Evolutionary conservation across 1,140 invertebrate genomes (phyloP), one percentile per base, ranked within the genome.

Genomic region (Drosophila aff.): DNA sequence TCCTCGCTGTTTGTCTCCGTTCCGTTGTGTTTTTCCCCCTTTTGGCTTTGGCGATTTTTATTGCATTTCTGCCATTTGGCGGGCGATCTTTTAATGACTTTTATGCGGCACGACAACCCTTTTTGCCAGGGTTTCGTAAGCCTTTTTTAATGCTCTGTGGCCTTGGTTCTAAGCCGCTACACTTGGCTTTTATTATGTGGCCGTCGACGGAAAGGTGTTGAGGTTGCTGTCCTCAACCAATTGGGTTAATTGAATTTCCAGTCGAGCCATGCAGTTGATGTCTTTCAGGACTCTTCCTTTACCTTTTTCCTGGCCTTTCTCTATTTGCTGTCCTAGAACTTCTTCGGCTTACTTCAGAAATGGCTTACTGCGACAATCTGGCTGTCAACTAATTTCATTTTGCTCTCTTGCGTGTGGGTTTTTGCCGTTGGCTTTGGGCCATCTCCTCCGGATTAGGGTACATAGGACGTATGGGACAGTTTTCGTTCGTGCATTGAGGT

Each of bases 381-480:
- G 73, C 67, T 83, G 83, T 77, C 84, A 87, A 75, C 84, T 87
- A 89, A 87, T 89, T 83, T 89, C 62, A 83, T 82, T 86, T 87
- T 18, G 52, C 55, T 26, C 23, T 26, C 52, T 50, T 33, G 36
- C 57, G 31, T 68, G 50, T 68, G 64, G 69, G 67, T 50, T 60
- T 72, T 36, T 26, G 53, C 49, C 44, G 31, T 47, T 69, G 65
- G 50, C 68, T 77, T 64, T 67, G 53, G 64, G 68, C 66, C 67
- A 66, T 72, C 9, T 16, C 26, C 38, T 36, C 26, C 61, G 79
- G 79, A 79, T 87, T 77, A 80, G 60, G 62, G n/a, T 41, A 71
- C 77, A 73, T 57, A 57, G 44, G 49, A 55, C 72, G 64, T 64
- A 52, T 79, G 67, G 60, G 61, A 73, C 57, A 43, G 61, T 46